phyloP scores from a whole-genome alignment of 2,888 invertebrate species.

The Eurytoma californica region DNA sequence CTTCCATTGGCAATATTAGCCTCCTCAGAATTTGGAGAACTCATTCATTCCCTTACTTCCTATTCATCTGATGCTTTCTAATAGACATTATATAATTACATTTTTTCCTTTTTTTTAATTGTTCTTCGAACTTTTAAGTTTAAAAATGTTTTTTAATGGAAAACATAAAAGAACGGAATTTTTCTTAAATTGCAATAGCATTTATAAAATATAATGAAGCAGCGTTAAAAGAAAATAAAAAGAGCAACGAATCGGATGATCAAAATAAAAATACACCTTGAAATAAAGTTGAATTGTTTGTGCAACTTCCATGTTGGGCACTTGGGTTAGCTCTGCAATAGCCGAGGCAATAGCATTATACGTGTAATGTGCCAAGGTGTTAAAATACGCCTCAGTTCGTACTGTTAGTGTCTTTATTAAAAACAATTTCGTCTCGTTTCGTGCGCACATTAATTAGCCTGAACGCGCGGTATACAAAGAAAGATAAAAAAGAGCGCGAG shows the following conservation, averaged over 20 bases:
- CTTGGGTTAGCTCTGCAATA: neutral
- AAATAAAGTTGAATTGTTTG: conserved; percentile 5
- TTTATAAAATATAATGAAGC: too few species aligned
- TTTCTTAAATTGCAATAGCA: too few species aligned
- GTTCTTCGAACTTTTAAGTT: neutral
- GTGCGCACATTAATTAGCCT: conserved; percentile 39
- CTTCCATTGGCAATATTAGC: conserved; percentile 18
- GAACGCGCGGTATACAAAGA: conserved; percentile 1
- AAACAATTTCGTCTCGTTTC: conserved; percentile 31
- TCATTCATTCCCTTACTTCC: conserved; percentile 12
- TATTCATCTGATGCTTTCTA: neutral
- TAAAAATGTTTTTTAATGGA: neutral
- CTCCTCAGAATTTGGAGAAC: conserved; percentile 16
- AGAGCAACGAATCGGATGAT: neutral
- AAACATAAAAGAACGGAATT: neutral
- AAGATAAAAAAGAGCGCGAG: conserved; percentile 8
- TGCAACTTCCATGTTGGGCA: neutral
- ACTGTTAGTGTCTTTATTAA: conserved; percentile 5
- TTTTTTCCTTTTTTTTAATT: neutral
- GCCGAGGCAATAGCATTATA: neutral
- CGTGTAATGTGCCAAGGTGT: conserved; percentile 24
- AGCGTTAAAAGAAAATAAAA: neutral
- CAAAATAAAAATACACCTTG: neutral
- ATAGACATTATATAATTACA: neutral
- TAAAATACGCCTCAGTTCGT: conserved; percentile 3